A percentile compares a stretch with the other conserved stretches of the same genome.
Conservation (phyloP, 2,113 vertebrate species). For the Cyphomyrus plagiostoma region DNA sequence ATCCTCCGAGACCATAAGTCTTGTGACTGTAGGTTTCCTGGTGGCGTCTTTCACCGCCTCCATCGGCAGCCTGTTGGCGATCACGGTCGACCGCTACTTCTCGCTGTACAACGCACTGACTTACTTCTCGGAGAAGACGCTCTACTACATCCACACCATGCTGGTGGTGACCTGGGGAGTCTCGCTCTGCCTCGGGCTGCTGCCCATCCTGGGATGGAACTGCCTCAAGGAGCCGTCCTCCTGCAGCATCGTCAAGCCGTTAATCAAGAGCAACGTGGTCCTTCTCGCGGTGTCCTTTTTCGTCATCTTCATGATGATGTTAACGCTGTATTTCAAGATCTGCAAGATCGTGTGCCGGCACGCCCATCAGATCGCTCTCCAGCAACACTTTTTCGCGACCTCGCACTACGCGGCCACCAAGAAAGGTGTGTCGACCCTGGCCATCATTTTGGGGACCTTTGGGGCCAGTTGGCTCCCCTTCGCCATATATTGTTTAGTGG, state of each 20-base stretch:
- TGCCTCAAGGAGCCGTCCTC: conserved; percentile 71
- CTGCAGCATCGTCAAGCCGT: conserved; percentile 86
- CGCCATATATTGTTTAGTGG: conserved; percentile 91
- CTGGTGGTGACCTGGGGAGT: conserved; percentile 82
- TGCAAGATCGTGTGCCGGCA: conserved; percentile 95
- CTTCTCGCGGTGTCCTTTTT: conserved; percentile 85
- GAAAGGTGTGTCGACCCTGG: conserved; percentile 89
- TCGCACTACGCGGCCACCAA: conserved; percentile 88
- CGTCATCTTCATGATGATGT: conserved; percentile 82
- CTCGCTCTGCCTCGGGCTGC: conserved; percentile 78
- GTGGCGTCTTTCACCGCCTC: conserved; percentile 93
- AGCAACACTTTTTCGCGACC: conserved; percentile 90
- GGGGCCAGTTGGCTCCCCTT: conserved; percentile 97
- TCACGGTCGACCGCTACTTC: conserved; percentile 93
- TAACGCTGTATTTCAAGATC: conserved; percentile 88
- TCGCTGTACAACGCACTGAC: conserved; percentile 94
- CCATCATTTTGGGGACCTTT: conserved; percentile 90
- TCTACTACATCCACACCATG: conserved; percentile 84
- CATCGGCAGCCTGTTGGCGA: conserved; percentile 89
- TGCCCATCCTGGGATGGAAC: conserved; percentile 94
- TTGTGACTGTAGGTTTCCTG: conserved; percentile 89
- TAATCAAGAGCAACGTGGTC: conserved; percentile 82
- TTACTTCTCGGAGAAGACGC: conserved; percentile 88
- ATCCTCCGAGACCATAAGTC: conserved; percentile 85
- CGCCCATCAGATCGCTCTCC: conserved; percentile 96